Evolutionary conservation across 2,113 vertebrate genomes (phyloP).

Genomic region (Hippotragus niger): DNA sequence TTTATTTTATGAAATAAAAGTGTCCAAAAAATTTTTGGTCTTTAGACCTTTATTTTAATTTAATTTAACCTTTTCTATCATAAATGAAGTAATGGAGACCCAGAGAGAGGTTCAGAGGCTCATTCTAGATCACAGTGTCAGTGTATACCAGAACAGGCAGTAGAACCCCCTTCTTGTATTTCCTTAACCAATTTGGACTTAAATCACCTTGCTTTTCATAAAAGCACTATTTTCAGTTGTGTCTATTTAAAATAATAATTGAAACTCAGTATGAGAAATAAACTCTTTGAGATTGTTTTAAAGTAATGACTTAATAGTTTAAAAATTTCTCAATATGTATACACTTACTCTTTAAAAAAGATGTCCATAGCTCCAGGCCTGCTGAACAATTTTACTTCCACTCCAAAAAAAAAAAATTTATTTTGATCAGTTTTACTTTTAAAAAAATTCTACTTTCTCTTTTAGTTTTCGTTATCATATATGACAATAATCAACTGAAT

Average conservation of each 20-base stretch:
- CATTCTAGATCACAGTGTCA: not conserved
- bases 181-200: not conserved
- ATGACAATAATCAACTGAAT: slow-evolving; percentile 41
- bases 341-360: slow-evolving; percentile 7
- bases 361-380: not conserved
- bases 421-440: not conserved
- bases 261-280: not conserved
- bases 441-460: slow-evolving; percentile 25
- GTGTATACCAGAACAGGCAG: not conserved
- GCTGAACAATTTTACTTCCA: not conserved
- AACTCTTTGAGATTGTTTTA: slow-evolving; percentile 28
- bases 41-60: not conserved
- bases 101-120: not conserved
- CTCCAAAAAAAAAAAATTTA: not conserved
- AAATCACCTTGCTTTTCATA: slow-evolving; percentile 48
- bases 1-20: slow-evolving; percentile 30
- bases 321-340: not conserved
- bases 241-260: slow-evolving; percentile 29
- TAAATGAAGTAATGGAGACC: not conserved
- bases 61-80: not conserved
- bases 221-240: slow-evolving; percentile 23
- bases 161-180: not conserved
- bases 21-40: not conserved
- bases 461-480: slow-evolving; percentile 29
- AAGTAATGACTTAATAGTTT: slow-evolving; percentile 23